These are phyloP conservation scores for Aramus guarauna DNA, from an alignment of 2,113 vertebrate species.

Conservation along the genomic window DNA sequence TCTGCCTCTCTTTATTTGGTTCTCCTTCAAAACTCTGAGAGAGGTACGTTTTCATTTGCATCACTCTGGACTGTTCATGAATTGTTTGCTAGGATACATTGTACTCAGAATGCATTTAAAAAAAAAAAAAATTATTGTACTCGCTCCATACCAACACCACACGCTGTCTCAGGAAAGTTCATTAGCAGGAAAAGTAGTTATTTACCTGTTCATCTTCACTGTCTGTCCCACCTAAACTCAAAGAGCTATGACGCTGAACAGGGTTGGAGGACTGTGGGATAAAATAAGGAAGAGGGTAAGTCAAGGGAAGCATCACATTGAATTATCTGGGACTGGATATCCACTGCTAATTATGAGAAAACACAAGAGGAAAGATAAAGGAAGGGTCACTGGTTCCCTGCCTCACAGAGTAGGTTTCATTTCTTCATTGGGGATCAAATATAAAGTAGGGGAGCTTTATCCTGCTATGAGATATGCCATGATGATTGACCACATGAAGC, in stretches of 20 bases:
- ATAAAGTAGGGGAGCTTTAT: neutral
- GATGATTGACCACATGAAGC: neutral
- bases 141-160: neutral
- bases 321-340: neutral
- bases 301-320: neutral
- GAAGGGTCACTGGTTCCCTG: neutral
- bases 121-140: neutral
- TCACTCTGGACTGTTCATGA: neutral
- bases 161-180: neutral
- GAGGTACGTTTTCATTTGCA: neutral
- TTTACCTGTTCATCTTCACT: constrained; percentile 85
- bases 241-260: constrained; percentile 74
- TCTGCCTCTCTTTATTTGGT: neutral
- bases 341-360: neutral
- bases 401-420: neutral
- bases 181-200: constrained; percentile 23
- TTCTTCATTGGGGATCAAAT: neutral
- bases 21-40: neutral
- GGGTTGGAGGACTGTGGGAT: constrained; percentile 65
- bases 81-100: neutral
- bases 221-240: constrained; percentile 82
- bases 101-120: neutral
- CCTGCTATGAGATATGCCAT: neutral
- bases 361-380: constrained; percentile 31
- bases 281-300: constrained; percentile 53